These are phyloP conservation scores for Dolichotis patagonum DNA, from an alignment of 2,113 vertebrate species.

Conservation along the genomic window DNA sequence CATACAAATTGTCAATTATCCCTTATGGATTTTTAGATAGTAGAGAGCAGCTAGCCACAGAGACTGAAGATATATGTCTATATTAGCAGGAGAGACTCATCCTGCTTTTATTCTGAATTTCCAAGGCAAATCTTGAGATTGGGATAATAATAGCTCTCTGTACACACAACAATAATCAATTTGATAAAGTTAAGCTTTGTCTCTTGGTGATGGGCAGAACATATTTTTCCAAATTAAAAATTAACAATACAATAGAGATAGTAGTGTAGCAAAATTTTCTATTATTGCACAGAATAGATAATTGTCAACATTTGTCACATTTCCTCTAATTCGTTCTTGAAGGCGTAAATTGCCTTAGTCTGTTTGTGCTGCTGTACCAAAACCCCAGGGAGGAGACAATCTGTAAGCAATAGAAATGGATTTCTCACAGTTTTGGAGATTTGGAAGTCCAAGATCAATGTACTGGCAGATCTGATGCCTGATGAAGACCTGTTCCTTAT, in stretches of 20 bases:
- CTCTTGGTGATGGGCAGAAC: neutral
- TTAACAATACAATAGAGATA: neutral
- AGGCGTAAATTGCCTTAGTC: neutral
- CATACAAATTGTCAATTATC: neutral
- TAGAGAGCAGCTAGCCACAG: neutral
- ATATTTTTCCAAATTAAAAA: slow-evolving; percentile 33
- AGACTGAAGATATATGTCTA: neutral
- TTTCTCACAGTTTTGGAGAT: neutral
- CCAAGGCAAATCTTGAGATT: slow-evolving; percentile 25
- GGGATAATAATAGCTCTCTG: neutral
- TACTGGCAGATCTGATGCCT: neutral
- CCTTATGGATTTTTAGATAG: neutral
- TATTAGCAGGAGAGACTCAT: neutral
- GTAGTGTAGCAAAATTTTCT: neutral
- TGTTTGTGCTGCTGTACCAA: neutral
- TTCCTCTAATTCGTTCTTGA: neutral
- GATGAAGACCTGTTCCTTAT: neutral
- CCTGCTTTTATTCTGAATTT: neutral
- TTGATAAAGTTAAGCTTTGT: slow-evolving; percentile 46
- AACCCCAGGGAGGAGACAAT: neutral
- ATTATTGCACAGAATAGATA: neutral
- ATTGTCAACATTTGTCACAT: slow-evolving; percentile 27
- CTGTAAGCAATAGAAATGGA: neutral
- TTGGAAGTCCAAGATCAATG: neutral
- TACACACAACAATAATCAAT: neutral